These are phyloP conservation scores for Plusia festucae DNA, from an alignment of 2,888 invertebrate species.

Conservation along the genomic window DNA sequence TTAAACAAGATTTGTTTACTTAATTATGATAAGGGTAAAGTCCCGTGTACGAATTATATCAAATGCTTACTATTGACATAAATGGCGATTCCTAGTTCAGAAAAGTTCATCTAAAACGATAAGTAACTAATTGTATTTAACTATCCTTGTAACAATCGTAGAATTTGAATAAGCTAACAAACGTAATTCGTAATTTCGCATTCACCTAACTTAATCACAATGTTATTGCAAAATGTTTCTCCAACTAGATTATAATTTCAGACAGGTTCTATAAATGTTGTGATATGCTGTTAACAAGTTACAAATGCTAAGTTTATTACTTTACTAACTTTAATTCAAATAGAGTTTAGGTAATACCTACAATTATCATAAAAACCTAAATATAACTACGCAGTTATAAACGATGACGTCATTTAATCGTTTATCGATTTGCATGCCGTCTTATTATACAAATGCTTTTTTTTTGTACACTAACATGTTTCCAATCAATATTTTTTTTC, in stretches of 20 bases:
- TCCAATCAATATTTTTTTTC: background rate
- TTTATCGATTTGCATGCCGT: no score
- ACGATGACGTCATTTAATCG: background rate
- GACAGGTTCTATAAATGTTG: slow-evolving; percentile 46
- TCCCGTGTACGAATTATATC: background rate
- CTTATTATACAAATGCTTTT: no score
- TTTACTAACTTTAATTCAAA: slow-evolving; percentile 22
- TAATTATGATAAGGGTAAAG: slow-evolving; percentile 4
- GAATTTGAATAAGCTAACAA: slow-evolving; percentile 31
- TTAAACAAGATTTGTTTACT: background rate
- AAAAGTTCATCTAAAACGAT: slow-evolving; percentile 5
- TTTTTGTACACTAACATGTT: background rate
- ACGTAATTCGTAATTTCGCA: slow-evolving; percentile 27
- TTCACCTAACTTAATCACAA: slow-evolving; percentile 25
- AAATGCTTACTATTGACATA: background rate
- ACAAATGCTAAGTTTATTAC: slow-evolving; percentile 31
- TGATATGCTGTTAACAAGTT: slow-evolving; percentile 38
- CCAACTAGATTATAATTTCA: slow-evolving; percentile 27
- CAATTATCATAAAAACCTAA: background rate
- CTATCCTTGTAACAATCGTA: slow-evolving; percentile 40
- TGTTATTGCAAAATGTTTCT: slow-evolving; percentile 31
- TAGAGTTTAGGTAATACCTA: background rate
- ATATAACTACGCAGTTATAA: background rate
- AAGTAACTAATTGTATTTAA: slow-evolving; percentile 48
- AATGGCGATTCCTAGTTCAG: background rate